phyloP scores from a whole-genome alignment of 2,888 invertebrate genomes.

The Dasypolia templi region DNA sequence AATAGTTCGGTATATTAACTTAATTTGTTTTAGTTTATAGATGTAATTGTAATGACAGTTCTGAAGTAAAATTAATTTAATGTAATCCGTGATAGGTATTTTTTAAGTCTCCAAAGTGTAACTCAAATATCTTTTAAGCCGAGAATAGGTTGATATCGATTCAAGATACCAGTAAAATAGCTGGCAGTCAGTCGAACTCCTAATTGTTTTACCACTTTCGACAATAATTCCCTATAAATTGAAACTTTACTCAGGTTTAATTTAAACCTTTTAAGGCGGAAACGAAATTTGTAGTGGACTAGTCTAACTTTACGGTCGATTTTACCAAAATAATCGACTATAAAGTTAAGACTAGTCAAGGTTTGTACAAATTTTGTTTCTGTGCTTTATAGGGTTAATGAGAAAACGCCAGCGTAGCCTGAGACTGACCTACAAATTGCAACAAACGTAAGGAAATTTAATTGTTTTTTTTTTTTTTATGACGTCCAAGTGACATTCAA shows the following conservation, averaged over 20 bases:
- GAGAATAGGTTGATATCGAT: background rate
- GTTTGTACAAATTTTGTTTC: too few species aligned
- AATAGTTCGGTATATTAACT: conserved; percentile 18
- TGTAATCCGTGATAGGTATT: background rate
- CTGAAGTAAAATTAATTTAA: background rate
- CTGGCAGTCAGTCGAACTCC: background rate
- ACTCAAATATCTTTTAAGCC: background rate
- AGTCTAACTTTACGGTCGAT: too few species aligned
- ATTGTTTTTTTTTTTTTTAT: too few species aligned
- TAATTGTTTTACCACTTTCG: background rate
- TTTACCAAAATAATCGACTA: too few species aligned
- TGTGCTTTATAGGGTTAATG: too few species aligned
- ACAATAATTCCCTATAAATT: background rate
- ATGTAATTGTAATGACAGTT: background rate
- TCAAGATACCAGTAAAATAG: background rate
- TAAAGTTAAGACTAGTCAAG: too few species aligned
- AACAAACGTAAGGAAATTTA: too few species aligned
- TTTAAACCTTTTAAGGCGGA: too few species aligned
- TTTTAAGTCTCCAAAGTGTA: conserved; percentile 24
- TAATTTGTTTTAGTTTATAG: conserved; percentile 35
- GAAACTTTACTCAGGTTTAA: background rate
- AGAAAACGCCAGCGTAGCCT: too few species aligned
- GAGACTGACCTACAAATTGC: too few species aligned
- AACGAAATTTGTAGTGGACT: too few species aligned
- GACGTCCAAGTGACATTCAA: background rate